Conservation (phyloP, 2,113 vertebrate species). For the Carollia perspicillata region DNA sequence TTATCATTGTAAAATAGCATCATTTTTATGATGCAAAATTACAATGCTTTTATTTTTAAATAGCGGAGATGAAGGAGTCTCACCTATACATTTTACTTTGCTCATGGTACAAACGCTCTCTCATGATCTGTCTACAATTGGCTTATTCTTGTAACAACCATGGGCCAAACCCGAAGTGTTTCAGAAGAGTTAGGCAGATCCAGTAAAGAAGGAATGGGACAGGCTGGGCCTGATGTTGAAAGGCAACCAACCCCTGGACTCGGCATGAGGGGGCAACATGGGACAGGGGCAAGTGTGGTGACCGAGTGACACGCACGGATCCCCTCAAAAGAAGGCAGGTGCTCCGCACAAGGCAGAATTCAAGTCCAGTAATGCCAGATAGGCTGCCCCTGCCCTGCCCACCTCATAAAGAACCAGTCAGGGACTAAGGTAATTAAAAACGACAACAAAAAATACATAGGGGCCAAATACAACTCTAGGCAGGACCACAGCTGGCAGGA, state of each 20-base stretch:
- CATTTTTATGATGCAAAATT: neutral
- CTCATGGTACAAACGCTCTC: neutral
- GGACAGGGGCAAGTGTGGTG: fast-evolving
- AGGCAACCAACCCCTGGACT: too few relatives aligned
- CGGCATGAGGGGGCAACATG: neutral
- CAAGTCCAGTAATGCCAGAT: too few relatives aligned
- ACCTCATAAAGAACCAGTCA: neutral
- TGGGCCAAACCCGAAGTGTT: neutral
- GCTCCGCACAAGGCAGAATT: neutral
- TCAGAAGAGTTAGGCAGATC: neutral
- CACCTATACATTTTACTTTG: neutral
- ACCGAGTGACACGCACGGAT: fast-evolving
- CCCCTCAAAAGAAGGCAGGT: neutral
- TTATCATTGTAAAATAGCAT: neutral
- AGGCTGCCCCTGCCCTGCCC: too few relatives aligned
- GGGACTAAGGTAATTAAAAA: neutral
- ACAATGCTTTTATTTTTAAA: neutral
- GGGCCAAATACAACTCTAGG: neutral
- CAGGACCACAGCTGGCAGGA: fast-evolving
- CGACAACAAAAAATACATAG: neutral
- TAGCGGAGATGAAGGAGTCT: neutral
- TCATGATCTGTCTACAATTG: neutral
- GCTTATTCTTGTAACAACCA: neutral
- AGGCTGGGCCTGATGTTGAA: neutral
- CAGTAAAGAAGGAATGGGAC: neutral